These are phyloP conservation scores for Tachina fera DNA, from an alignment of 2,888 invertebrate genomes.

Conservation along the genomic window DNA sequence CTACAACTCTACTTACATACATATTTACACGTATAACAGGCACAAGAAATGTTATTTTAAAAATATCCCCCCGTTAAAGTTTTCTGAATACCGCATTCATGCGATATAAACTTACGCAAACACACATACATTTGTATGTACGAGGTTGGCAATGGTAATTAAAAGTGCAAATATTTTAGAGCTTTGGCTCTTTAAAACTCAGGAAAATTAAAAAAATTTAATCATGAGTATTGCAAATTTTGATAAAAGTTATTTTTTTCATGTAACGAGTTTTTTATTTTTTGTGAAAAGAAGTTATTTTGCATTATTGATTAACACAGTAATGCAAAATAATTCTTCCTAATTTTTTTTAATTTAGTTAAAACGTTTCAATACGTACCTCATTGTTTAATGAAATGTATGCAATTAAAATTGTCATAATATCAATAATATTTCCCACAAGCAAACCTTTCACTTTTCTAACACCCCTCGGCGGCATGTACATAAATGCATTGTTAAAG, in stretches of 20 bases:
- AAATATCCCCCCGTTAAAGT: conserved; percentile 65
- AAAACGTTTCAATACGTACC: too few species aligned
- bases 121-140: conserved; percentile 1
- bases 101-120: background rate
- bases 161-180: background rate
- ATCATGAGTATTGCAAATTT: too few species aligned
- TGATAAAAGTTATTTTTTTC: too few species aligned
- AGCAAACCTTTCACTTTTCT: background rate
- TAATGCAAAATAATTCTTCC: too few species aligned
- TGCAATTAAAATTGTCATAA: too few species aligned
- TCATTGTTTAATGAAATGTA: too few species aligned
- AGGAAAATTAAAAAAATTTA: too few species aligned
- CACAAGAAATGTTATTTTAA: conserved; percentile 51
- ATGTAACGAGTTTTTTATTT: too few species aligned
- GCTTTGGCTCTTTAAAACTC: too few species aligned
- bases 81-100: conserved; percentile 51
- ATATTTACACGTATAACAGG: conserved; percentile 35
- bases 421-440: background rate
- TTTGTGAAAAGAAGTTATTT: too few species aligned
- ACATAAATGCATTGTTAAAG: conserved; percentile 45
- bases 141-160: conserved; percentile 27
- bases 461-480: conserved; percentile 32
- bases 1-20: conserved; percentile 26
- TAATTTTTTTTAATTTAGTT: too few species aligned
- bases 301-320: too few species aligned